Evolutionary conservation across 2,113 vertebrate genomes (phyloP), one percentile per base, ranked within the genome.

Genomic region (Cyanoramphus novaezelandiae): DNA sequence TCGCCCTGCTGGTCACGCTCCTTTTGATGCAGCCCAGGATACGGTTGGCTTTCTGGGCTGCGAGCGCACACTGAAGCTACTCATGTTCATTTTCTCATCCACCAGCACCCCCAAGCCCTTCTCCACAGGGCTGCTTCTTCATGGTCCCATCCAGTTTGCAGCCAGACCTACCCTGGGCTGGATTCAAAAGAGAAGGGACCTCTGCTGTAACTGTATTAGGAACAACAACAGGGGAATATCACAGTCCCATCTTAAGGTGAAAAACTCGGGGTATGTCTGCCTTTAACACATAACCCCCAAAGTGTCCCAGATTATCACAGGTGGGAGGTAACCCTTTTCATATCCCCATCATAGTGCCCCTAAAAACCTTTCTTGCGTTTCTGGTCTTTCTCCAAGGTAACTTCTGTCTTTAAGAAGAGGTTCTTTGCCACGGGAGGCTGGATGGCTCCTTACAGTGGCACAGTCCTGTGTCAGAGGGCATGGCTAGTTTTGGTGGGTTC

Each of bases 271-370:
- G 15, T 29, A 5, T 1, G 2, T 21, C n/a, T 71, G 9, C 39
- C 57, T 8, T 28, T 14, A 53, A 52, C 11, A 8, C 13, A 4
- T 4, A n/a, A 39, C 28, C 14, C 67, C 35, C 28, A 14, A 27
- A 39, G 29, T 4, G 17, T 35, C 52, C 47, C 28, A 31, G 13
- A 9, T 35, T n/a, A 47, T 13, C 59, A 39, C 0, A 1, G 13
- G 7, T 7, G 20, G 27, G 83, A 75, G 4, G 18, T 13, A 11
- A 37, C 7, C 37, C 17, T 72, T 60, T 57, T 23, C 59, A 68
- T 19, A 18, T 5, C 43, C 53, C 37, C 33, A 14, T n/a, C 2
- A 0, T 4, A 19, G 33, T 37, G 19, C 5, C 13, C 50, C 29
- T 47, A 13, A 53, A 70, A 87, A 2, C 35, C 31, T 57, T 33